Base-by-base conservation (phyloP, 2,888 invertebrate genomes). In the Biston betularia region DNA sequence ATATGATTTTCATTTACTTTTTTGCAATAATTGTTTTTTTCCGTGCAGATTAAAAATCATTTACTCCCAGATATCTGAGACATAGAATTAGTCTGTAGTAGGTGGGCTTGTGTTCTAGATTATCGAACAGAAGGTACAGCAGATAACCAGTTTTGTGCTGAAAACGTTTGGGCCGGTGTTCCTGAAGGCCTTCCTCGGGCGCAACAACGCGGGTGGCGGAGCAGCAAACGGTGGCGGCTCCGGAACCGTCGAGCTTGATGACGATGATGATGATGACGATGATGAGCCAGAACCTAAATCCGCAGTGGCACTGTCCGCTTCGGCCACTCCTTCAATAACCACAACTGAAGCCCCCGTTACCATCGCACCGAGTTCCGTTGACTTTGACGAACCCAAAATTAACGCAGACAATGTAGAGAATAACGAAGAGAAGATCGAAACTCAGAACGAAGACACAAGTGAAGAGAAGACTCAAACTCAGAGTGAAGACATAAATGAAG, bases 111-210 rank as follows among this genome's bases (percentile, higher is more conserved):
- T 93, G 92, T 93, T 93, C 85, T 93, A 93, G 97, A 95, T 96
- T 84, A 94, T 97, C 93, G 96, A 97, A 94, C 95, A 95, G 89
- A 96, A 96, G 88, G 96, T 97, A 88, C 96, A 96, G 94, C 94
- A 95, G 89, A 94, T 97, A 84, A 95, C 96, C 73, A 95, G 96
- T 86, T 94, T 95, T 87, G 90, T 97, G 81, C 95, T 97, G 89
- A 95, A 96, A 82, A 94, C 96, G 71, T 95, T 97, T 83, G 97
- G 97, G 55, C 96, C 97, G 48, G 94, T 96, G 68, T 92, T 97
- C 75, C 94, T 97, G 73, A 94, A 95, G 72, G 94, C 94, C 69
- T 94, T 95, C 82, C 92, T 96, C 70, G 85, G 85, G 72, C 93
- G 92, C 70, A 91, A 90, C 62, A 88, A 84, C 58, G 81, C 81